These are phyloP conservation scores for Portevinia maculata DNA, from an alignment of 2,888 invertebrate genomes.

Conservation along the genomic window DNA sequence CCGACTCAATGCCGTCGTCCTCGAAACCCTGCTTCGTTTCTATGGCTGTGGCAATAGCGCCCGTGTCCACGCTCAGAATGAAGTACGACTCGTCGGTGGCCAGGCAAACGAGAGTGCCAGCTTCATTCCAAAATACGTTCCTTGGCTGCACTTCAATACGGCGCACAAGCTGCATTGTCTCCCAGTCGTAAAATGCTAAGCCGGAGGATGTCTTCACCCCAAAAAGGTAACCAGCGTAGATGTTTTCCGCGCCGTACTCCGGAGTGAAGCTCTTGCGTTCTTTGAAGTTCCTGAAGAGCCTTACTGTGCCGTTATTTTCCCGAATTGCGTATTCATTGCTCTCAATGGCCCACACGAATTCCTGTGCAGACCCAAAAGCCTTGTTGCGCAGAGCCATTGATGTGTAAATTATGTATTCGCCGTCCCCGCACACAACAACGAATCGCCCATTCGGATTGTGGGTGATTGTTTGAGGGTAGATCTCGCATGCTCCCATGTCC, in stretches of 20 bases:
- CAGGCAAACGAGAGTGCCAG: slow-evolving; percentile 95
- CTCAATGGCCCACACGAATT: slow-evolving; percentile 99
- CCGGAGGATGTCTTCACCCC: slow-evolving; percentile 96
- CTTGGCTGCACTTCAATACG: slow-evolving; percentile 97
- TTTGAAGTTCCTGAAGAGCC: slow-evolving; percentile 99
- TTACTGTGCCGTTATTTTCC: slow-evolving; percentile 94
- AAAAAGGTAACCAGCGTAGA: slow-evolving; percentile 95
- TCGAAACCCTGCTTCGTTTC: slow-evolving; percentile 90
- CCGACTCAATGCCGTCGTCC: slow-evolving; percentile 97
- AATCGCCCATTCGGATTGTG: slow-evolving; percentile 99
- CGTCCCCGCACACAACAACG: slow-evolving; percentile 98
- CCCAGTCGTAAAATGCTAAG: slow-evolving; percentile 99
- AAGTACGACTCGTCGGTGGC: slow-evolving; percentile 98
- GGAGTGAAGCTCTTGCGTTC: slow-evolving; percentile 97
- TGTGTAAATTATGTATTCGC: slow-evolving; percentile 99
- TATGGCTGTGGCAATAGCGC: slow-evolving; percentile 90
- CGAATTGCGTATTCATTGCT: slow-evolving; percentile 95
- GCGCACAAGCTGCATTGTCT: slow-evolving; percentile 93
- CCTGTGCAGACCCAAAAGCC: slow-evolving; percentile 98
- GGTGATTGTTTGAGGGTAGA: slow-evolving; percentile 98
- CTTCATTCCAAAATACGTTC: slow-evolving; percentile 98
- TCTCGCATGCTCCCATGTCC: slow-evolving; percentile 99
- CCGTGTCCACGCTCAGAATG: slow-evolving; percentile 93
- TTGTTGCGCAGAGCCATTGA: slow-evolving; percentile 99
- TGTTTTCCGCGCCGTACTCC: slow-evolving; percentile 98